Evolutionary conservation across 2,888 invertebrate species (phyloP).

Genomic region (Hemistola chrysoprasaria): DNA sequence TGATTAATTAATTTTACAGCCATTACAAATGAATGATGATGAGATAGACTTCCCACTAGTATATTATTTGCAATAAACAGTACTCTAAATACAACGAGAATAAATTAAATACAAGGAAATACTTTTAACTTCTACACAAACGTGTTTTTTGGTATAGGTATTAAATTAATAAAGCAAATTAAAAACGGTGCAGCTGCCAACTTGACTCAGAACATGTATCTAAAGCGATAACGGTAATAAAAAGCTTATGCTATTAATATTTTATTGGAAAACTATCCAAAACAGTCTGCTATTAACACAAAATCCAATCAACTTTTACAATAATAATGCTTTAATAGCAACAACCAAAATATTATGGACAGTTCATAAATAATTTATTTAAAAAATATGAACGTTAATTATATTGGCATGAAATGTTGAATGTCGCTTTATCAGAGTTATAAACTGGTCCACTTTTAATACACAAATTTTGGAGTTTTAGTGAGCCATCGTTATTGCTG

Average conservation of each 20-base stretch:
- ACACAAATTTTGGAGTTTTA: slow-evolving; percentile 3
- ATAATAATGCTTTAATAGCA: background rate
- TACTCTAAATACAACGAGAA: too few relatives aligned
- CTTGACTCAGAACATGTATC: too few relatives aligned
- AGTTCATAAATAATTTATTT: slow-evolving; percentile 26
- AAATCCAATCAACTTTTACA: slow-evolving; percentile 5
- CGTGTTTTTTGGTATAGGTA: too few relatives aligned
- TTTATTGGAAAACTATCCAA: background rate
- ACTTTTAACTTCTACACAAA: too few relatives aligned
- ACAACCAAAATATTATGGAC: slow-evolving; percentile 6
- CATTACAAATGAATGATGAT: slow-evolving; percentile 7
- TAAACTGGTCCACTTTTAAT: slow-evolving; percentile 23
- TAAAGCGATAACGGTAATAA: too few relatives aligned
- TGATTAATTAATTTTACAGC: slow-evolving; percentile 13
- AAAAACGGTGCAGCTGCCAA: background rate
- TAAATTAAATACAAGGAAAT: too few relatives aligned
- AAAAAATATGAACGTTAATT: slow-evolving; percentile 23
- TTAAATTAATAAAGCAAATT: too few relatives aligned
- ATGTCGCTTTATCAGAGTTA: slow-evolving; percentile 16
- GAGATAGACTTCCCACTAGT: too few relatives aligned
- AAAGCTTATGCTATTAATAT: background rate
- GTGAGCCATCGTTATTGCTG: slow-evolving; percentile 12
- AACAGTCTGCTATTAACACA: background rate
- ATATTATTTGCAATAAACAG: too few relatives aligned
- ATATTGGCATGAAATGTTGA: slow-evolving; percentile 19